phyloP scores from a whole-genome alignment of 2,797 vertebrate genomes.

The Cyclura pinguis region DNA sequence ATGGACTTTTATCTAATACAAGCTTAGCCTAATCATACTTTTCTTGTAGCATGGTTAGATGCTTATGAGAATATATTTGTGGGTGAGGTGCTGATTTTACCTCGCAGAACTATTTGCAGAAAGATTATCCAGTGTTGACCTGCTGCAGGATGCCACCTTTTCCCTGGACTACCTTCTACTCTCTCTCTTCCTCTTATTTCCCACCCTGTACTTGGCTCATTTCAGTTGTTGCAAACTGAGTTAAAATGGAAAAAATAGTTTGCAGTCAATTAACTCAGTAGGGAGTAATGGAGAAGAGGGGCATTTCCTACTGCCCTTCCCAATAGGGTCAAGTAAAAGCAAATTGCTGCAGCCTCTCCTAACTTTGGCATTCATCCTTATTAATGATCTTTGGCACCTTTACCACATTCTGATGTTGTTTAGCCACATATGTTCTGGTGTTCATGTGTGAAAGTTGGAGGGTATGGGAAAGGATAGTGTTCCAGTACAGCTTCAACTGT shows the following conservation, averaged over 20 bases:
- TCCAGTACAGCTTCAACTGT: no score
- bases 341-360: no score
- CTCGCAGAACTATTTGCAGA: not conserved
- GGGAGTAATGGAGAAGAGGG: no score
- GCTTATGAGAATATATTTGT: not conserved
- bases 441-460: no score
- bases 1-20: conserved; percentile 13
- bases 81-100: not conserved
- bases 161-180: not conserved
- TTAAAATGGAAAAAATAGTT: not conserved
- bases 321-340: no score
- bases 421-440: no score
- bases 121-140: not conserved
- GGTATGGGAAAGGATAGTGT: no score
- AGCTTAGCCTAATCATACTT: not conserved
- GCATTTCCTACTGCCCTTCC: no score
- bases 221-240: not conserved
- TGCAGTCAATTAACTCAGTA: no score
- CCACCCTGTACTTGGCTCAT: not conserved
- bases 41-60: not conserved
- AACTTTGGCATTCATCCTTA: no score
- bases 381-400: no score
- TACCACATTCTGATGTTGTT: no score
- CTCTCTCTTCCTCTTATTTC: not conserved
- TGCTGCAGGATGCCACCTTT: not conserved